phyloP scores from a whole-genome alignment of 2,113 vertebrate genomes.

The Cranoglanis bouderius region DNA sequence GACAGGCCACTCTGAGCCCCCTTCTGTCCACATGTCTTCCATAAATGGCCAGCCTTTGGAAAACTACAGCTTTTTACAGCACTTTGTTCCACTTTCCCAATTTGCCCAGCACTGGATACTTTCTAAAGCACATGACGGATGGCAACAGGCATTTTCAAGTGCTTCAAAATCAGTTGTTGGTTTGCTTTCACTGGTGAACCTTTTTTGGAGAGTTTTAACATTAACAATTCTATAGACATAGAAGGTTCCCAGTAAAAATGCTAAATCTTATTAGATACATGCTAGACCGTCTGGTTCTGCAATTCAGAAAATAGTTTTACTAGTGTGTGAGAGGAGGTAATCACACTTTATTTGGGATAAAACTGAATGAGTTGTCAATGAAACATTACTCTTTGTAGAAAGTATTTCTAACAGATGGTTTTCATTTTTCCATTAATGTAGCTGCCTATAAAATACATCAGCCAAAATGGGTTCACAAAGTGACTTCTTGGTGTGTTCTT shows the following conservation, averaged over 20 bases:
- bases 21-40: constrained; percentile 44
- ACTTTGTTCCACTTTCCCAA: constrained; percentile 27
- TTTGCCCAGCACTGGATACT: background rate
- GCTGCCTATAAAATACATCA: background rate
- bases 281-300: background rate
- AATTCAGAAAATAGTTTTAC: constrained; percentile 13
- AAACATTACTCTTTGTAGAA: background rate
- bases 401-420: constrained; percentile 6
- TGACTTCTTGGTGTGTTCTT: background rate
- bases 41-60: constrained; percentile 38
- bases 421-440: constrained; percentile 31
- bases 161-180: constrained; percentile 49
- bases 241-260: constrained; percentile 64
- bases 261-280: constrained; percentile 64
- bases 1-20: constrained; percentile 43
- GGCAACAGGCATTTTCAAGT: constrained; percentile 44
- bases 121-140: constrained; percentile 47
- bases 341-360: constrained; percentile 2
- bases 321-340: constrained; percentile 9
- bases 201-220: constrained; percentile 44
- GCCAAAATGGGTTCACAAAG: background rate
- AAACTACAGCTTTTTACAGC: constrained; percentile 29
- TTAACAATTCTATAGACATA: constrained; percentile 64
- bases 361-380: constrained; percentile 2
- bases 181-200: constrained; percentile 47